phyloP scores from a whole-genome alignment of 2,113 vertebrate genomes.

The Caranx ignobilis region DNA sequence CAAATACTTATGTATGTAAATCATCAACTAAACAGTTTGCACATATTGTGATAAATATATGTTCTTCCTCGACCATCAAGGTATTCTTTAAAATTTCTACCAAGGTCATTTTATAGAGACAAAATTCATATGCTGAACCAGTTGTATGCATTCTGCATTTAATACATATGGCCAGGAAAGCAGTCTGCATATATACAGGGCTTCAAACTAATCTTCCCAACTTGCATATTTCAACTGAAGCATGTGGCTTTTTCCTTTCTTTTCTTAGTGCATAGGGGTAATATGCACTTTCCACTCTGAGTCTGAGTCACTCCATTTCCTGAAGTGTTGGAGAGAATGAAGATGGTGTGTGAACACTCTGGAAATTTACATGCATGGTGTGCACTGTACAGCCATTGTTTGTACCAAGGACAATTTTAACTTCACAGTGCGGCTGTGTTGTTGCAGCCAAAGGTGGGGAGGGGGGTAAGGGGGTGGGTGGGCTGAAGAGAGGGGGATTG shows the following conservation, averaged over 20 bases:
- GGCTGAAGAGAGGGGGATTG: not conserved
- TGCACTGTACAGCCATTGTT: not conserved
- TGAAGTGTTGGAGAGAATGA: not conserved
- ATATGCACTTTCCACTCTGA: not conserved
- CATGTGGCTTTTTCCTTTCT: not conserved
- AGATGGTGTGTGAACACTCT: not conserved
- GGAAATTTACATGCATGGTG: not conserved
- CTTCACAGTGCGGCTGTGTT: conserved; percentile 45
- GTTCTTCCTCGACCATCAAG: not conserved
- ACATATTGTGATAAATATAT: not conserved
- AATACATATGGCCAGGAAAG: not conserved
- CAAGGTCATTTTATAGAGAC: not conserved
- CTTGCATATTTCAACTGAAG: not conserved
- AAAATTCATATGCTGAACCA: too few species aligned
- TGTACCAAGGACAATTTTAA: not conserved
- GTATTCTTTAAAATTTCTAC: not conserved
- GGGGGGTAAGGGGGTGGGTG: not conserved
- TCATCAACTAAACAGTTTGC: not conserved
- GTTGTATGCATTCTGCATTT: not conserved
- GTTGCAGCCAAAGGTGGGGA: conserved; percentile 20
- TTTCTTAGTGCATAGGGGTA: not conserved
- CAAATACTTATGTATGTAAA: not conserved
- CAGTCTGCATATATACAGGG: not conserved
- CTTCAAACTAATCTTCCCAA: not conserved
- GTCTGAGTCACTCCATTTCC: not conserved